Conservation (phyloP, 2,797 vertebrate genomes). For the Eulemur coronatus region DNA sequence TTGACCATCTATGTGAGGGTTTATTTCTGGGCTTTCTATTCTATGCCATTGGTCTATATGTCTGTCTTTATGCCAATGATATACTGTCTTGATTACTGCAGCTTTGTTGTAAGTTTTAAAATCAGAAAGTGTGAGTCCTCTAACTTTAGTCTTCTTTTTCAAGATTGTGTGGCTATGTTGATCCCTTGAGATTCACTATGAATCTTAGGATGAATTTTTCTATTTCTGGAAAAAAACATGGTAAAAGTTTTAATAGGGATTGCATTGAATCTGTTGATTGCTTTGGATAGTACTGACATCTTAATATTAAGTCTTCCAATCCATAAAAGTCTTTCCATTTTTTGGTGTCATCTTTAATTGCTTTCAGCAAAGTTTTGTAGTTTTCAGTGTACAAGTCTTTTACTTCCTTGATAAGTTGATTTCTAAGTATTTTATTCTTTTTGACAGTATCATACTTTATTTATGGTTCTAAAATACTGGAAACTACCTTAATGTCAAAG, state of each 20-base stretch:
- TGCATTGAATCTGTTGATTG: too few relatives aligned
- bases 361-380: not conserved
- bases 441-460: not conserved
- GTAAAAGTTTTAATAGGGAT: not conserved
- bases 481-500: slow-evolving; percentile 17
- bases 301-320: not conserved
- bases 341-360: not conserved
- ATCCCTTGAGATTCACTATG: not conserved
- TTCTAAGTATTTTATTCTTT: not conserved
- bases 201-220: not conserved
- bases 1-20: fast-evolving
- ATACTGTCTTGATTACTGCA: not conserved
- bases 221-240: not conserved
- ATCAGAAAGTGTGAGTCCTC: not conserved
- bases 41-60: not conserved
- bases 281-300: not conserved
- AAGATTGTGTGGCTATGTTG: not conserved
- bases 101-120: not conserved
- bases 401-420: not conserved
- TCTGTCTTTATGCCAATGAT: not conserved
- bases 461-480: slow-evolving; percentile 8
- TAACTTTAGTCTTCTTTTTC: not conserved
- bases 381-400: not conserved
- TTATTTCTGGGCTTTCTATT: not conserved
- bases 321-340: not conserved